Percentiles rank a stretch among this genome's conserved stretches.
phyloP scores from a whole-genome alignment of 2,797 vertebrate genomes.

The Pempheris klunzingeri region DNA sequence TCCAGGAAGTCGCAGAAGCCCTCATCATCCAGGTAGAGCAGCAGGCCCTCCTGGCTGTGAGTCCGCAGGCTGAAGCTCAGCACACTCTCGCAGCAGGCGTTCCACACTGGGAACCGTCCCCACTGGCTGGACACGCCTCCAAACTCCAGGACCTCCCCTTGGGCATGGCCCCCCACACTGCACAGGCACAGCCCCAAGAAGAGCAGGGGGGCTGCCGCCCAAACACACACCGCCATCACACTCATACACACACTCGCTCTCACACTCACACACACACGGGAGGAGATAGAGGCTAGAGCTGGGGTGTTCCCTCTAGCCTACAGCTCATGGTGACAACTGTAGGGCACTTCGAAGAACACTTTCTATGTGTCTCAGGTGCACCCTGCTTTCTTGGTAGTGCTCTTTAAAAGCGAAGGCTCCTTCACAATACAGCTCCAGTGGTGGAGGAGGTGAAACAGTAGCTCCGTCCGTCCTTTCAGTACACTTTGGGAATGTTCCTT shows the following conservation, averaged over 20 bases:
- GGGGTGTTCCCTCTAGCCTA: slow-evolving; percentile 72
- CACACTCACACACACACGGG: slow-evolving; percentile 71
- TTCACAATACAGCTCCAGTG: slow-evolving; percentile 37
- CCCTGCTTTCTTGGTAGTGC: slow-evolving; percentile 34
- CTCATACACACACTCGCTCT: slow-evolving; percentile 78
- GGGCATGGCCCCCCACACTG: slow-evolving; percentile 82
- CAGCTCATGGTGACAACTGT: slow-evolving; percentile 79
- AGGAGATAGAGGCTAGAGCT: slow-evolving; percentile 77
- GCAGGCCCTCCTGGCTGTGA: slow-evolving; percentile 94
- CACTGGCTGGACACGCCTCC: slow-evolving; percentile 96
- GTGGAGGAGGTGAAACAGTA: slow-evolving; percentile 39
- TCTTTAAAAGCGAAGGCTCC: slow-evolving; percentile 31
- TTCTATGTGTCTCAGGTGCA: slow-evolving; percentile 45
- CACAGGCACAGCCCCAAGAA: slow-evolving; percentile 84
- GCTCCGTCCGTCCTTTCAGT: slow-evolving; percentile 61
- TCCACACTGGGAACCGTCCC: slow-evolving; percentile 99
- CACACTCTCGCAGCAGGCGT: slow-evolving; percentile 98
- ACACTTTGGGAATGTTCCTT: slow-evolving; percentile 57
- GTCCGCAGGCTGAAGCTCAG: slow-evolving; percentile 99
- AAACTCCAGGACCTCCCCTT: slow-evolving; percentile 90
- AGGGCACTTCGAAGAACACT: slow-evolving; percentile 60
- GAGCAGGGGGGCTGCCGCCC: slow-evolving; percentile 83
- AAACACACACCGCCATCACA: slow-evolving; percentile 85
- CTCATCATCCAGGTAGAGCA: slow-evolving; percentile 98
- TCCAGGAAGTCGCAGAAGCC: slow-evolving; percentile 99